A percentile compares a stretch with the other conserved stretches of the same genome.
These are phyloP conservation scores for Mechanitis mazaeus DNA, from an alignment of 2,888 invertebrate genomes.

Conservation along the genomic window DNA sequence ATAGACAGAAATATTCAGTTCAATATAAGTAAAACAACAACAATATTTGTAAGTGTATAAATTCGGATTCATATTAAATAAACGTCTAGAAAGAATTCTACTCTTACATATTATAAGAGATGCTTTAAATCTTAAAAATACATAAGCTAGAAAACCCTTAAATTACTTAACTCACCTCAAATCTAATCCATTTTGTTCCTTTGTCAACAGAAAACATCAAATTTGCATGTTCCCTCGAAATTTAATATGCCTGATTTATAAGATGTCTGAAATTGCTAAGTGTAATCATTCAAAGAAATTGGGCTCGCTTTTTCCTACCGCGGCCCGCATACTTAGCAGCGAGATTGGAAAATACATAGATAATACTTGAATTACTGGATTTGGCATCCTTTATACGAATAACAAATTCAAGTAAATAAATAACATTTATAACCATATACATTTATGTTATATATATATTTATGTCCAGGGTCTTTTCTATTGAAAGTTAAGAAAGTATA, in stretches of 20 bases:
- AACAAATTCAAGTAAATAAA: no score
- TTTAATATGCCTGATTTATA: slow-evolving; percentile 17
- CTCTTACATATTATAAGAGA: no score
- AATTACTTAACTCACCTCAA: neutral
- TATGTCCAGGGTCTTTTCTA: no score
- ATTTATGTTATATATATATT: no score
- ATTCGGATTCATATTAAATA: no score
- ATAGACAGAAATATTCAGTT: no score
- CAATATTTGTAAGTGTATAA: no score
- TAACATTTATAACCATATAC: no score
- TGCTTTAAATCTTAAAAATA: no score
- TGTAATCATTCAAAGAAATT: slow-evolving; percentile 56
- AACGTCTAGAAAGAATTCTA: no score
- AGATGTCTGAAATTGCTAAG: slow-evolving; percentile 35
- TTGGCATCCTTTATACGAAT: slow-evolving; percentile 9
- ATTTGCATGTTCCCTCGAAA: slow-evolving; percentile 6
- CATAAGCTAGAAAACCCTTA: neutral
- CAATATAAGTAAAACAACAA: no score
- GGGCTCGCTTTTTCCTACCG: slow-evolving; percentile 38
- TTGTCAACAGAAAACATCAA: slow-evolving; percentile 4
- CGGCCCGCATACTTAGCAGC: slow-evolving; percentile 52
- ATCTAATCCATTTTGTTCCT: slow-evolving; percentile 3
- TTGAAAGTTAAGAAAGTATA: no score
- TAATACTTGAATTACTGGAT: slow-evolving; percentile 24
- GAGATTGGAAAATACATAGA: slow-evolving; percentile 43